Base-by-base conservation (phyloP, 2,797 vertebrate species). In the Ctenochaetus hawaiiensis region DNA sequence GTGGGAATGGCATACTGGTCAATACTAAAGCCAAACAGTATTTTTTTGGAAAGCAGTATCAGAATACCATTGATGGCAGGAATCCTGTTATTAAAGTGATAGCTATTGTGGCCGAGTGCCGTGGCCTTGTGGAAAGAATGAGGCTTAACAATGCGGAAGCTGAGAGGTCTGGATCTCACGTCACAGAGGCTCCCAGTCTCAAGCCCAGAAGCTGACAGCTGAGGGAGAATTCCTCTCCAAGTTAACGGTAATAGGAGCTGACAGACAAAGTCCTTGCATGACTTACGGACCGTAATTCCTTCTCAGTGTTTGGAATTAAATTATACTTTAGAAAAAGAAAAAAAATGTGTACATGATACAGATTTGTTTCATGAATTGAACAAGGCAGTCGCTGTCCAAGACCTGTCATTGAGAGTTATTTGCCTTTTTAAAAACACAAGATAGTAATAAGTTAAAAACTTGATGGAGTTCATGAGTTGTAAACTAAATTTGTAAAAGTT, bases 221-320 rank as follows among this genome's bases (percentile, higher is more conserved):
- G 60, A 57, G 57, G 72, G 22, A 52, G 16, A 78, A 83, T 78
- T 91, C 87, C 91, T 91, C 87, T 91, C 80, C 70, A 54, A 69
- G 70, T 65, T 64, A 65, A 81, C 86, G 76, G 90, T 92, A 91
- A 93, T 79, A 77, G 82, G 84, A 87, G 81, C 78, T 91, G 94
- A 93, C 94, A 91, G 89, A 86, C 41, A 57, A 53, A 87, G 86
- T 89, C 90, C 75, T 84, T 80, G 84, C 80, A 86, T 91, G 88
- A 91, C 83, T 90, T 87, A 72, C 71, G 73, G 78, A 78, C 71
- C 26, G 61, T 77, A 82, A 86, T 88, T 88, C 84, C 83, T 80
- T 73, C 39, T 39, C 59, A 72, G 64, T 77, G 81, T 79, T 80
- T 79, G 59, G 79, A 86, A 72, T 65, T 60, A 5, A 77, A 68